These are phyloP conservation scores for Drosophila arawakana DNA, from an alignment of 1,140 invertebrate species.

Conservation along the genomic window DNA sequence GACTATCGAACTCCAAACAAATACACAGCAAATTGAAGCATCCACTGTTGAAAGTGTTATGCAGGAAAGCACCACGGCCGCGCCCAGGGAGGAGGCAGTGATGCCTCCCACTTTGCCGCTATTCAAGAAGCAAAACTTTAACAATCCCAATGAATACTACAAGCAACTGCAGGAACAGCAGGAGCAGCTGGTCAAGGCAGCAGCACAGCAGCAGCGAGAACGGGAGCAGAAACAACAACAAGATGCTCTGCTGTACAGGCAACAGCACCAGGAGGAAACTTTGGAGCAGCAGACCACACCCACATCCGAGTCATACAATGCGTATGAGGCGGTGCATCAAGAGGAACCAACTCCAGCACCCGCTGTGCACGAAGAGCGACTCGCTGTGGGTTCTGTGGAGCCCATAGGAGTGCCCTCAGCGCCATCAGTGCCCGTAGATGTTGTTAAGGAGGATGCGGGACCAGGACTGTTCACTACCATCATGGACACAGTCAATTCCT, in stretches of 20 bases:
- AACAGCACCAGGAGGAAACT: neutral
- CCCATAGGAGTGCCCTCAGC: constrained; percentile 46
- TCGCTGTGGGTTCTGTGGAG: constrained; percentile 44
- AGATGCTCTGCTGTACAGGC: neutral
- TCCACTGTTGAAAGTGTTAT: neutral
- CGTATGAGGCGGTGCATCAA: constrained; percentile 46
- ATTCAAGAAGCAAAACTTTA: constrained; percentile 54
- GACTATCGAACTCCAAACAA: neutral
- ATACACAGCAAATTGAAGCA: neutral
- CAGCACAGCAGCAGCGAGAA: neutral
- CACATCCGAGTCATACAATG: constrained; percentile 22
- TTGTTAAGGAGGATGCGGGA: constrained; percentile 49
- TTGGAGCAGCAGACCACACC: constrained; percentile 47
- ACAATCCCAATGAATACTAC: constrained; percentile 63
- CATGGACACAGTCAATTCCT: constrained; percentile 74
- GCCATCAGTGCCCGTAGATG: constrained; percentile 27
- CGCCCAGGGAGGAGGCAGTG: neutral
- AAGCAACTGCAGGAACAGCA: constrained; percentile 54
- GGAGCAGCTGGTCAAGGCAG: constrained; percentile 6
- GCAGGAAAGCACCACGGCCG: neutral
- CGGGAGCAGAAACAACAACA: neutral
- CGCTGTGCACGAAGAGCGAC: neutral
- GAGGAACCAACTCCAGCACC: constrained; percentile 50
- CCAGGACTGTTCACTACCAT: constrained; percentile 73
- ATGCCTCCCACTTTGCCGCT: constrained; percentile 48